These are phyloP conservation scores for Rhodeus uyekii DNA, from an alignment of 2,797 vertebrate genomes.

Conservation along the genomic window DNA sequence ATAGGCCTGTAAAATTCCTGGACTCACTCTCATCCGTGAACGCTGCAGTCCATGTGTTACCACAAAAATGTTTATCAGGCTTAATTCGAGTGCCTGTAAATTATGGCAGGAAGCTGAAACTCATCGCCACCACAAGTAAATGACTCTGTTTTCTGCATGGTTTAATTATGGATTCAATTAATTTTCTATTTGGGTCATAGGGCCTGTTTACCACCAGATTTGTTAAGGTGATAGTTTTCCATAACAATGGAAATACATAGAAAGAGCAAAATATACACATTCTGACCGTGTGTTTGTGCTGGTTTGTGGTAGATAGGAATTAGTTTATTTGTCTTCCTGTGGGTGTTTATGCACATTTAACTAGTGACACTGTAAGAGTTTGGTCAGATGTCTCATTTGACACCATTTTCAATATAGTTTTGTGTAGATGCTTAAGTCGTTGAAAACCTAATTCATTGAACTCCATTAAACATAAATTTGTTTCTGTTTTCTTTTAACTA, in stretches of 20 bases:
- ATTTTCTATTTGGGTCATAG: not conserved
- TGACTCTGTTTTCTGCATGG: not conserved
- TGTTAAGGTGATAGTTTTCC: not conserved
- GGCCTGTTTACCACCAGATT: constrained; percentile 1
- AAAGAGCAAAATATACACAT: not conserved
- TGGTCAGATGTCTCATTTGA: not conserved
- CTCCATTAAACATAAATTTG: no score
- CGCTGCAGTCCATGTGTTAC: constrained; percentile 15
- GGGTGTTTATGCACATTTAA: not conserved
- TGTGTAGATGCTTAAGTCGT: no score
- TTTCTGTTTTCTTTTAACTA: not conserved
- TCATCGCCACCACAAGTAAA: not conserved
- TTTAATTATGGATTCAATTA: constrained; percentile 31
- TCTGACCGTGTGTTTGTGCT: not conserved
- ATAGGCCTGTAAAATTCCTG: constrained; percentile 24
- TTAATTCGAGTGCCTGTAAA: constrained; percentile 33
- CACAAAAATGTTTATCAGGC: constrained; percentile 35
- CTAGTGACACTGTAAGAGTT: not conserved
- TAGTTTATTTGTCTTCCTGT: not conserved
- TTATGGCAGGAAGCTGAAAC: constrained; percentile 22
- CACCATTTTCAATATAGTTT: not conserved
- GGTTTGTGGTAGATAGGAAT: not conserved
- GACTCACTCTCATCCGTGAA: constrained; percentile 18
- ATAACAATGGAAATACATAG: not conserved
- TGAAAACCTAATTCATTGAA: not conserved